Percentiles rank a stretch among this genome's conserved stretches.
Evolutionary conservation across 2,888 invertebrate genomes (phyloP).

Genomic region (Orchesella flavescens): DNA sequence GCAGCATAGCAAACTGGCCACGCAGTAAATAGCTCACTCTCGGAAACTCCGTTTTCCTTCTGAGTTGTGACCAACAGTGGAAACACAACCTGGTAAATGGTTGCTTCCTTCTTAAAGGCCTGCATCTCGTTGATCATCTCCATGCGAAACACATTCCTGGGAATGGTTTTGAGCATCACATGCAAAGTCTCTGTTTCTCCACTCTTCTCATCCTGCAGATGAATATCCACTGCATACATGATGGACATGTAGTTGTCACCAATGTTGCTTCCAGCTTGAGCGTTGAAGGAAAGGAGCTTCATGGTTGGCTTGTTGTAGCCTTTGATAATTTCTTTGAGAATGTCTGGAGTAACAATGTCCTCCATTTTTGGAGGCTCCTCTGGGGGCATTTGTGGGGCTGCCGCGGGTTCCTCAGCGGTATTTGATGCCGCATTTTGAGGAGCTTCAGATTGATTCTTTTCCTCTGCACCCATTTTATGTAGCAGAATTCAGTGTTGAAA

Average conservation of each 20-base stretch:
- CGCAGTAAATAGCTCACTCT: constrained; percentile 44
- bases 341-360: constrained; percentile 68
- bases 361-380: constrained; percentile 67
- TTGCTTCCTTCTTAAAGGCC: constrained; percentile 65
- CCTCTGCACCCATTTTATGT: too few species aligned
- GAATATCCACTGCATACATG: constrained; percentile 67
- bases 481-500: background rate
- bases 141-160: constrained; percentile 52
- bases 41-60: constrained; percentile 47
- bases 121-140: constrained; percentile 67
- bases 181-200: constrained; percentile 39
- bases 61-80: constrained; percentile 52
- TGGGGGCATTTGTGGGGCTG: constrained; percentile 29
- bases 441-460: too few species aligned
- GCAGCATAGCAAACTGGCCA: constrained; percentile 66
- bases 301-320: constrained; percentile 57
- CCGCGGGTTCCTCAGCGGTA: background rate
- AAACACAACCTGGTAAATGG: constrained; percentile 60
- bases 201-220: constrained; percentile 51
- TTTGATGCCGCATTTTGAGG: background rate
- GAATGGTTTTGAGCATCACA: constrained; percentile 69
- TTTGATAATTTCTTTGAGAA: constrained; percentile 62
- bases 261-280: constrained; percentile 61
- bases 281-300: constrained; percentile 54
- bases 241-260: constrained; percentile 72